phyloP scores from a whole-genome alignment of 2,888 invertebrate genomes.

The Eurytoma californica region DNA sequence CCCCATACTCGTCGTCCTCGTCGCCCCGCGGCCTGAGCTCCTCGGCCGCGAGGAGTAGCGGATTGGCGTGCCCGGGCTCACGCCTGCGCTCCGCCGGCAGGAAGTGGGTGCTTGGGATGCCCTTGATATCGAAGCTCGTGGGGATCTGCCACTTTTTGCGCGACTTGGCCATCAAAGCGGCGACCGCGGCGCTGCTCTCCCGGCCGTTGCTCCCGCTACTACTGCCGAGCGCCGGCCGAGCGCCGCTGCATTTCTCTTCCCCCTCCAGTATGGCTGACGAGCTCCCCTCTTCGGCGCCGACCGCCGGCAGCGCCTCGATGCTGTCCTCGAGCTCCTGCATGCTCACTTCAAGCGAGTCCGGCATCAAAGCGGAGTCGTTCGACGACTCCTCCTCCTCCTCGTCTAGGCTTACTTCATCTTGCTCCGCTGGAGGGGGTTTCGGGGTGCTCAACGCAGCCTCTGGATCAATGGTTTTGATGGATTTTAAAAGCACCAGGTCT shows the following conservation, averaged over 20 bases:
- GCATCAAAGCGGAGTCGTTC: slow-evolving; percentile 66
- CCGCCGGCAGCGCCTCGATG: slow-evolving; percentile 61
- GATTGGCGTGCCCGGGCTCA: slow-evolving; percentile 30
- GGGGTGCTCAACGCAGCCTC: slow-evolving; percentile 57
- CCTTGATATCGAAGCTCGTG: slow-evolving; percentile 56
- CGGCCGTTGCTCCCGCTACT: slow-evolving; percentile 26
- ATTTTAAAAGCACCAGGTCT: slow-evolving; percentile 68
- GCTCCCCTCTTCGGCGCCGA: slow-evolving; percentile 53
- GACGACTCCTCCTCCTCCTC: slow-evolving; percentile 55
- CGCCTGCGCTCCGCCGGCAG: slow-evolving; percentile 45
- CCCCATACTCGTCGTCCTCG: slow-evolving; percentile 57
- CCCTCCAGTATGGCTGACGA: not conserved
- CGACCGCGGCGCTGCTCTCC: slow-evolving; percentile 29
- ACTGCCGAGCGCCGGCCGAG: slow-evolving; percentile 12
- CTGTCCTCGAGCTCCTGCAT: slow-evolving; percentile 55
- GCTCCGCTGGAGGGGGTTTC: not conserved
- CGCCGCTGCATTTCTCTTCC: slow-evolving; percentile 4
- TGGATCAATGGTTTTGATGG: slow-evolving; percentile 69
- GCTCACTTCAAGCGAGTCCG: slow-evolving; percentile 69
- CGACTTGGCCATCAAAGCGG: slow-evolving; percentile 54
- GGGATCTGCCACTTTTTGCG: slow-evolving; percentile 57
- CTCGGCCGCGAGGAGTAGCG: slow-evolving; percentile 39
- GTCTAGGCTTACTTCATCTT: slow-evolving; percentile 15
- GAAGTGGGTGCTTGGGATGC: slow-evolving; percentile 48
- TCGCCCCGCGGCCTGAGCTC: slow-evolving; percentile 23